These are phyloP conservation scores for Centropyge bicolor DNA, from an alignment of 2,797 vertebrate genomes.

Conservation along the genomic window DNA sequence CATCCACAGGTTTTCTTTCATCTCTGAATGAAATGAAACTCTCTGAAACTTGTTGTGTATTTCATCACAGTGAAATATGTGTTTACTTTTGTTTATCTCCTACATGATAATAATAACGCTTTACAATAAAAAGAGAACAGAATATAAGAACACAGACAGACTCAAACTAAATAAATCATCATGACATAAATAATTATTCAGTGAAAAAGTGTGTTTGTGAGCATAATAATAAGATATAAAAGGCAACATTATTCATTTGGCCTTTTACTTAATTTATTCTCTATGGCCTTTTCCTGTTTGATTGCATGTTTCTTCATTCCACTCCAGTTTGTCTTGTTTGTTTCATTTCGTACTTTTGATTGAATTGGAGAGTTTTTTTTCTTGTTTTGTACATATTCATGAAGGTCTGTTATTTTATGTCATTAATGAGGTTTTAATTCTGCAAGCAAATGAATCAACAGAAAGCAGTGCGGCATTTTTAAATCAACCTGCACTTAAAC, in stretches of 20 bases:
- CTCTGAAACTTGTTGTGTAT: background rate
- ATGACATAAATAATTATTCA: conserved; percentile 7
- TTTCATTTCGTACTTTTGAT: background rate
- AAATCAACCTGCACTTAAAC: background rate
- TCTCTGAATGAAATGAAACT: background rate
- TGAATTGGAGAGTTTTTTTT: background rate
- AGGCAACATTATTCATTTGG: background rate
- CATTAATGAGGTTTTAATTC: background rate
- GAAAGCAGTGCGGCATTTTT: background rate
- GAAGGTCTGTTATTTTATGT: background rate
- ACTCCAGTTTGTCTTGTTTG: conserved; percentile 1
- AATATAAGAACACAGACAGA: background rate
- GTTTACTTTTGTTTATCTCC: background rate
- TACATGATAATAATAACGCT: background rate
- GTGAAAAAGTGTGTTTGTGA: background rate
- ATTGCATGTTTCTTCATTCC: background rate
- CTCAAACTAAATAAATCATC: background rate
- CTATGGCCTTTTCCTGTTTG: background rate
- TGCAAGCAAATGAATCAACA: conserved; percentile 1
- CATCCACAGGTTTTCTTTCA: background rate
- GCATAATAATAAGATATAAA: background rate
- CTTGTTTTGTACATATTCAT: background rate
- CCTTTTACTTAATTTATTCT: background rate
- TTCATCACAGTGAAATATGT: background rate
- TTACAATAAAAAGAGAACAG: background rate